Percentiles rank a stretch among this genome's conserved stretches.
phyloP scores from a whole-genome alignment of 2,113 vertebrate genomes.

The Nothocercus nigrocapillus region DNA sequence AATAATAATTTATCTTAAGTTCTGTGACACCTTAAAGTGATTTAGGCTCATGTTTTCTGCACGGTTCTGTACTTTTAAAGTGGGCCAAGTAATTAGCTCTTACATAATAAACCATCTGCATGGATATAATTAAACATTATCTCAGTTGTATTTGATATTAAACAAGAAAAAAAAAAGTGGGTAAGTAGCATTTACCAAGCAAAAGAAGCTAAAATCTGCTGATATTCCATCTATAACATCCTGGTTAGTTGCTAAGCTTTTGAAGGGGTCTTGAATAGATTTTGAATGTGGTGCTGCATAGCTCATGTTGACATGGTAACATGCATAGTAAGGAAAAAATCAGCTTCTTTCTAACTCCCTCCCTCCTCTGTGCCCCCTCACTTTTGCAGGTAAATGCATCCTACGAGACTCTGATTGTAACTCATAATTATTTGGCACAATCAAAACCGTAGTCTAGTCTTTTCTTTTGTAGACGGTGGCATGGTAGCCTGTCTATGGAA shows the following conservation, averaged over 20 bases:
- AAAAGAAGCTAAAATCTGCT: constrained; percentile 67
- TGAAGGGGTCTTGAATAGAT: constrained; percentile 59
- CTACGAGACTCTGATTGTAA: constrained; percentile 42
- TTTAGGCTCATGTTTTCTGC: constrained; percentile 46
- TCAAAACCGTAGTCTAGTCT: background rate
- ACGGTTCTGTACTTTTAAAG: constrained; percentile 52
- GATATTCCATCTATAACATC: constrained; percentile 50
- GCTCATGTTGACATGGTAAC: constrained; percentile 72
- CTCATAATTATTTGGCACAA: constrained; percentile 31
- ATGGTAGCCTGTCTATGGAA: background rate
- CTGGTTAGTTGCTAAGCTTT: constrained; percentile 64
- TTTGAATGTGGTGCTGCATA: constrained; percentile 60
- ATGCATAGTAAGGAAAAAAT: constrained; percentile 56
- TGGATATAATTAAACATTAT: constrained; percentile 71
- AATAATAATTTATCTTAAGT: constrained; percentile 32
- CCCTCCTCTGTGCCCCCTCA: constrained; percentile 15
- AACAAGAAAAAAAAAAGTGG: constrained; percentile 57
- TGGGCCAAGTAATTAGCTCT: constrained; percentile 67
- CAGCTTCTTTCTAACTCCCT: constrained; percentile 54
- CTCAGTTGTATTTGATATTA: constrained; percentile 56
- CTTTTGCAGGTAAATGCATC: constrained; percentile 36
- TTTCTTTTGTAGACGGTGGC: constrained; percentile 33
- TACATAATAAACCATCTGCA: constrained; percentile 76
- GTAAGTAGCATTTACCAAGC: constrained; percentile 58
- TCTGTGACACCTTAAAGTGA: constrained; percentile 30